These are phyloP conservation scores for Ophthalmolycus amberensis DNA, from an alignment of 2,113 vertebrate species.

Conservation along the genomic window DNA sequence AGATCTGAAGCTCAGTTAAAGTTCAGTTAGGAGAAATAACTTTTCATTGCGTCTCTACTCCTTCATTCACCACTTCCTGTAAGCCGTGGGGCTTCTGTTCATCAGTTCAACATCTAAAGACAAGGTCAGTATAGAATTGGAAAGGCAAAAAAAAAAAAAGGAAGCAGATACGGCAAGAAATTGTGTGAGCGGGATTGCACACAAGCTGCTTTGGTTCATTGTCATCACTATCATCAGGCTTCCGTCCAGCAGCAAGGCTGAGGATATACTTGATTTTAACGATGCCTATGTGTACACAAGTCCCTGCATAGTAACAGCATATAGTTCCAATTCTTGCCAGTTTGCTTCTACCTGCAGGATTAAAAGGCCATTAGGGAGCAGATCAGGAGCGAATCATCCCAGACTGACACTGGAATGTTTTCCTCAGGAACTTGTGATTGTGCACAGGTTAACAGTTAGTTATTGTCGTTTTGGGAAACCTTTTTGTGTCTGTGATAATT, in stretches of 20 bases:
- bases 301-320: not conserved
- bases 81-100: not conserved
- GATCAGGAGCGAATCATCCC: not conserved
- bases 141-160: not conserved
- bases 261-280: not conserved
- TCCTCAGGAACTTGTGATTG: not conserved
- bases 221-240: not conserved
- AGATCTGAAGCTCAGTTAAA: conserved; percentile 5
- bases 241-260: not conserved
- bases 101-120: conserved; percentile 2
- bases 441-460: not conserved
- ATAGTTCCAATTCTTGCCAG: too few species aligned
- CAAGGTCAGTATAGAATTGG: not conserved
- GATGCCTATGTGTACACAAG: not conserved
- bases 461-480: not conserved
- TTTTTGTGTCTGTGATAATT: not conserved
- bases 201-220: not conserved
- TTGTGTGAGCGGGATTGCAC: not conserved
- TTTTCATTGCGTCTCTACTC: not conserved
- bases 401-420: not conserved
- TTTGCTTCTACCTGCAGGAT: not conserved
- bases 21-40: not conserved
- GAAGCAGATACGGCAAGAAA: not conserved
- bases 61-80: conserved; percentile 3
- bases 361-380: not conserved